Evolutionary conservation across 2,797 vertebrate genomes (phyloP).

Genomic region (Xerus rutilus): DNA sequence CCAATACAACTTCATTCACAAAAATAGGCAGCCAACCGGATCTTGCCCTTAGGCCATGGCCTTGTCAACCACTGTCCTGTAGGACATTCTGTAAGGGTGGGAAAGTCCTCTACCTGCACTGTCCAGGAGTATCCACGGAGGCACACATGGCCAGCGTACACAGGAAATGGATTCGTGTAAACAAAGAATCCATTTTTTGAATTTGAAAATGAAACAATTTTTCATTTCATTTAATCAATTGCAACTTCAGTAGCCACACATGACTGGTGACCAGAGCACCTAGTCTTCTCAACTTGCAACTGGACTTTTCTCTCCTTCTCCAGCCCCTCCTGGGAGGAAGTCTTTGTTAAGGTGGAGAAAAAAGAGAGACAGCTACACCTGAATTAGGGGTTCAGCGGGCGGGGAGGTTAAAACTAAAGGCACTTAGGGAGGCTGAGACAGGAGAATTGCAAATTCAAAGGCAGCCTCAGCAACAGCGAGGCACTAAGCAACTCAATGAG

Average conservation of each 20-base stretch:
- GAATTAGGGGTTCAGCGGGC: background rate
- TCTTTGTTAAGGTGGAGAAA: background rate
- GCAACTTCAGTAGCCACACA: background rate
- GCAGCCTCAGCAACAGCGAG: no score
- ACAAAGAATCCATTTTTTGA: background rate
- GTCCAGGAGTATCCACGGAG: background rate
- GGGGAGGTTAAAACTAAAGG: background rate
- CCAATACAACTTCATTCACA: constrained; percentile 48
- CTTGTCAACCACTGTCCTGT: no score
- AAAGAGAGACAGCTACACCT: background rate
- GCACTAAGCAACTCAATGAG: no score
- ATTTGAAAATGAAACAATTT: background rate
- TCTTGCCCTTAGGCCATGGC: background rate
- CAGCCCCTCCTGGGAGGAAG: background rate
- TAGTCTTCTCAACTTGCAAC: background rate
- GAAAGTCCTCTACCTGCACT: background rate
- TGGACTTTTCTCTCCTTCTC: background rate
- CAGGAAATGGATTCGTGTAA: background rate
- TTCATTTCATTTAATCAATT: background rate
- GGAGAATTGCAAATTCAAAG: no score
- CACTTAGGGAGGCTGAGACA: no score
- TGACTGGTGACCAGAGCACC: background rate
- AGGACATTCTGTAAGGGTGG: background rate
- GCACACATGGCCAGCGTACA: background rate
- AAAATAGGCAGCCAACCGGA: background rate